Conservation (phyloP, 2,888 invertebrate genomes). For the Cantharis nigra region DNA sequence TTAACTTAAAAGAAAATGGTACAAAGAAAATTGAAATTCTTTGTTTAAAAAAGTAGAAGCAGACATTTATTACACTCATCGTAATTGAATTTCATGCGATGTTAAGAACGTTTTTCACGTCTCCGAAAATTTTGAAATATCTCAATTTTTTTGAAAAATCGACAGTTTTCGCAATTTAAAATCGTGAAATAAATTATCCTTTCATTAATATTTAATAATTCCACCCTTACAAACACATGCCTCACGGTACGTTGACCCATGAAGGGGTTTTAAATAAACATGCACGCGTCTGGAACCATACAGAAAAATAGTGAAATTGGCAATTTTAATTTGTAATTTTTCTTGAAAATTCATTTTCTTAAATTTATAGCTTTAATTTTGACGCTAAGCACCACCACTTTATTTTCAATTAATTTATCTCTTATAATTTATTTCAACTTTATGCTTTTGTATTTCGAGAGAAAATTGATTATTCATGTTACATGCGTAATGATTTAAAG, state of each 20-base stretch:
- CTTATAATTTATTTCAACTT: not conserved
- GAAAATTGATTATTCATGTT: not conserved
- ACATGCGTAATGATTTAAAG: not conserved
- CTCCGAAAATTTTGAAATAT: not conserved
- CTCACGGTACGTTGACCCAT: not conserved
- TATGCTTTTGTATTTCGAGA: not conserved
- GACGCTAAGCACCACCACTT: not conserved
- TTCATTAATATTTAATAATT: not conserved
- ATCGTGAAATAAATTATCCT: not conserved
- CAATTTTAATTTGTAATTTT: not conserved
- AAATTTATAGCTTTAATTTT: not conserved
- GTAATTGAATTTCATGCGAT: not conserved
- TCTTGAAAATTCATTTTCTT: not conserved
- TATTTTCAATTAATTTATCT: not conserved
- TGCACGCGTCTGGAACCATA: not conserved
- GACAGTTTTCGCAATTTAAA: not conserved
- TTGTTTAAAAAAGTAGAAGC: not conserved
- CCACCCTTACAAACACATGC: not conserved
- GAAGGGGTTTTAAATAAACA: not conserved
- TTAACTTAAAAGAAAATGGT: not conserved
- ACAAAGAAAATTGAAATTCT: not conserved
- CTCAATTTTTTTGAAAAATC: not conserved
- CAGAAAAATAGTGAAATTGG: not conserved
- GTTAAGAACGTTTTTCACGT: not conserved
- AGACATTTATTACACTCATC: not conserved